A percentile compares a stretch with the other conserved stretches of the same genome.
Conservation (phyloP, 2,888 invertebrate genomes). For the Allophyes oxyacanthae region DNA sequence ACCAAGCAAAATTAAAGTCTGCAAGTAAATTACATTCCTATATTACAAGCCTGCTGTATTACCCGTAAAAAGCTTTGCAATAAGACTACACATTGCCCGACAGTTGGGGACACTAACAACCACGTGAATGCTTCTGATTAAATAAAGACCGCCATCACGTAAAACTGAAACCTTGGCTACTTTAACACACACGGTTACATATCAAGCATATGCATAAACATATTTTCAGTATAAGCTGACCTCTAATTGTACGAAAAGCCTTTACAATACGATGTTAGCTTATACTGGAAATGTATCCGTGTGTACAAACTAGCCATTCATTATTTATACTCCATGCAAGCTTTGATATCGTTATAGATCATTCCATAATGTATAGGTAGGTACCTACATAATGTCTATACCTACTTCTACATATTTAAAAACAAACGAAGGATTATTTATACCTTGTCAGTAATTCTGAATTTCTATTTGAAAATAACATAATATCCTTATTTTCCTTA, state of each 20-base stretch:
- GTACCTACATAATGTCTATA: too few relatives aligned
- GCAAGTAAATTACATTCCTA: conserved; percentile 50
- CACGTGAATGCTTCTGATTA: conserved; percentile 12
- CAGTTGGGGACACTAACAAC: conserved; percentile 1
- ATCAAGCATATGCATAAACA: too few relatives aligned
- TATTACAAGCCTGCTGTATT: conserved; percentile 48
- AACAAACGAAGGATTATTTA: too few relatives aligned
- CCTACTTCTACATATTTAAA: too few relatives aligned
- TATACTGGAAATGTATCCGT: too few relatives aligned
- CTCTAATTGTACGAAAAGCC: too few relatives aligned
- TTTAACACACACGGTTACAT: too few relatives aligned
- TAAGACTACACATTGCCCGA: conserved; percentile 10
- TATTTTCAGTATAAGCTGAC: too few relatives aligned
- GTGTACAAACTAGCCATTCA: conserved; percentile 39
- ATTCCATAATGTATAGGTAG: conserved; percentile 7
- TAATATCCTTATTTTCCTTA: too few relatives aligned
- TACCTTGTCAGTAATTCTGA: too few relatives aligned
- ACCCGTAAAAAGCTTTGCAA: conserved; percentile 2
- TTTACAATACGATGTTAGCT: too few relatives aligned
- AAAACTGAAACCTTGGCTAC: conserved; percentile 19
- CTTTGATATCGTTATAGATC: conserved; percentile 26
- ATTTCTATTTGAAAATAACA: too few relatives aligned
- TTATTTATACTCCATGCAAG: conserved; percentile 39
- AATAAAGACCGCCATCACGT: background rate
- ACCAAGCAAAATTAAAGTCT: conserved; percentile 11